A percentile compares a stretch with the other conserved stretches of the same genome.
phyloP scores from a whole-genome alignment of 2,797 vertebrate genomes.

The Streptopelia turtur region DNA sequence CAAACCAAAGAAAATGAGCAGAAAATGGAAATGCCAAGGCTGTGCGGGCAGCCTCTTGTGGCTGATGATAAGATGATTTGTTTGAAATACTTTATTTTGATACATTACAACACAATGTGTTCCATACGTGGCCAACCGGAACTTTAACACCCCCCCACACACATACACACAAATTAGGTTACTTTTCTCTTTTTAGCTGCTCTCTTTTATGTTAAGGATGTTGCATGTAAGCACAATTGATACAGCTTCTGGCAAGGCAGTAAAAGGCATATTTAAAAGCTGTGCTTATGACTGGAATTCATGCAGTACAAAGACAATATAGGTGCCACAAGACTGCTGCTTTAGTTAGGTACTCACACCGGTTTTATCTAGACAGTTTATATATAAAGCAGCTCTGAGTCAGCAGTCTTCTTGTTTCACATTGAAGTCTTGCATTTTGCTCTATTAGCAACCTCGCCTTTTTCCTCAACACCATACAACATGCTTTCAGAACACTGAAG shows the following conservation, averaged over 20 bases:
- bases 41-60: slow-evolving; percentile 3
- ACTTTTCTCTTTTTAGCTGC: not conserved
- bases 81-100: slow-evolving; percentile 18
- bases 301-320: not conserved
- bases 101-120: not conserved
- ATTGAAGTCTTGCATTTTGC: slow-evolving; percentile 59
- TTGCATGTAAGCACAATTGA: not conserved
- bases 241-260: not conserved
- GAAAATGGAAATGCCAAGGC: slow-evolving; percentile 40
- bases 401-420: not conserved
- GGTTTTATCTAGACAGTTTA: not conserved
- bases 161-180: not conserved
- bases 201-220: not conserved
- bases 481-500: slow-evolving; percentile 42
- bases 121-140: not conserved
- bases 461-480: slow-evolving; percentile 19
- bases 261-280: slow-evolving; percentile 4
- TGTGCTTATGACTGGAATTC: not conserved
- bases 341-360: not conserved
- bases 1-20: not conserved
- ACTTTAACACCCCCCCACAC: not conserved
- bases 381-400: slow-evolving; percentile 14
- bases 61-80: not conserved
- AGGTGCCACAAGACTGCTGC: not conserved
- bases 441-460: slow-evolving; percentile 15